Percentiles rank a stretch among this genome's conserved stretches.
Conservation (phyloP, 2,888 invertebrate genomes). For the Chymomyza amoena region DNA sequence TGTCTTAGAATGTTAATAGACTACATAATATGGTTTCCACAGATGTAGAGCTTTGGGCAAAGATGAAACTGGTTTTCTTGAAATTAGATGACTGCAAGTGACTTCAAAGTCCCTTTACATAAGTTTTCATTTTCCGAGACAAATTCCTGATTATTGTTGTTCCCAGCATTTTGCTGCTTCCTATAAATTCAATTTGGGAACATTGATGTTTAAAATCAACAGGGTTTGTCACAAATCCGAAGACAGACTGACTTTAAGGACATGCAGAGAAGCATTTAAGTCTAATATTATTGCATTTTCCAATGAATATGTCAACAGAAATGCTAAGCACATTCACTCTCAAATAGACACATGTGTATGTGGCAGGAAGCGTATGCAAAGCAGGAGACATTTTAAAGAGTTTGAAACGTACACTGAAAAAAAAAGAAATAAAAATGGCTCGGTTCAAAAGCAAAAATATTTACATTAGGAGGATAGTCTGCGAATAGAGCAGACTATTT, state of each 20-base stretch:
- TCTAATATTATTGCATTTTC: constrained; percentile 66
- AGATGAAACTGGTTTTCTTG: constrained; percentile 11
- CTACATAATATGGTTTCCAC: too few relatives aligned
- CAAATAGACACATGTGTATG: neutral
- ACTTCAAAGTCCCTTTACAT: constrained; percentile 53
- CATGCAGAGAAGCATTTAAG: constrained; percentile 63
- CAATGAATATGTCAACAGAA: constrained; percentile 71
- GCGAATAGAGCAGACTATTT: too few relatives aligned
- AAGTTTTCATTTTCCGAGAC: constrained; percentile 61
- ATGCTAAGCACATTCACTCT: constrained; percentile 40
- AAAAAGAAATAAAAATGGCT: neutral
- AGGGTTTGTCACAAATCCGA: neutral
- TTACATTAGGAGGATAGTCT: too few relatives aligned
- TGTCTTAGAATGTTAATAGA: too few relatives aligned
- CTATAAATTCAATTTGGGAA: constrained; percentile 59
- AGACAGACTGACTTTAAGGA: constrained; percentile 32
- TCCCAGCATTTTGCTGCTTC: constrained; percentile 31
- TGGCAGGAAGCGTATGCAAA: constrained; percentile 1
- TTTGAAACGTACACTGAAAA: neutral
- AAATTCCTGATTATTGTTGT: neutral
- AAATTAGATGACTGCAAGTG: constrained; percentile 62
- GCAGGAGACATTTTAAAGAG: neutral
- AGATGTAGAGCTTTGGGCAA: neutral
- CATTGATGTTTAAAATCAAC: neutral
- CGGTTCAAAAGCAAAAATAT: too few relatives aligned